Evolutionary conservation across 2,888 invertebrate genomes (phyloP).

Genomic region (Allacma fusca): DNA sequence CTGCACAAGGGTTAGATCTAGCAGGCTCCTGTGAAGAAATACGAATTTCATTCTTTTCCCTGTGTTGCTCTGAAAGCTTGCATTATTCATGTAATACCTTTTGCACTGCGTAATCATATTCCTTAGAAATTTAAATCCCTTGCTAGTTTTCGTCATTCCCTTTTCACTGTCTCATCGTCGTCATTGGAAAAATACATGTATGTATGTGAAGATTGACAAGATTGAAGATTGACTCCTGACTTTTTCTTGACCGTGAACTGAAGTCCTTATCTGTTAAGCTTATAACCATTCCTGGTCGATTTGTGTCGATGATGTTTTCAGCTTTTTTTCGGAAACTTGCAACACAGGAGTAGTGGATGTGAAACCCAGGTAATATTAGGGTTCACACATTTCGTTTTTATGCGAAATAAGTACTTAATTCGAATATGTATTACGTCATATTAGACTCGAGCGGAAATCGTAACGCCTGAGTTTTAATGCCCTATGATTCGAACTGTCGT

Average conservation of each 20-base stretch:
- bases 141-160: neutral
- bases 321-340: neutral
- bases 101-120: neutral
- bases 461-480: too few species aligned
- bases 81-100: conserved; percentile 16
- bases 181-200: neutral
- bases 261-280: neutral
- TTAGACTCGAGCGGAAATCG: too few species aligned
- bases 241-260: conserved; percentile 12
- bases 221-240: conserved; percentile 16
- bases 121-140: conserved; percentile 8
- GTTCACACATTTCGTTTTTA: too few species aligned
- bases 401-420: too few species aligned
- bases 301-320: neutral
- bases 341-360: too few species aligned
- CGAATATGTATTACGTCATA: too few species aligned
- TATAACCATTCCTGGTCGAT: too few species aligned
- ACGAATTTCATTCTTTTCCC: neutral
- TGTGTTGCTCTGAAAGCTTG: neutral
- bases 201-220: neutral
- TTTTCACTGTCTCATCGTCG: neutral
- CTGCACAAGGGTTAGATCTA: neutral
- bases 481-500: too few species aligned
- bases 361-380: too few species aligned
- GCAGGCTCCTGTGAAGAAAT: neutral